Base-by-base conservation (phyloP, 2,113 vertebrate species). In the Diglossa brunneiventris region DNA sequence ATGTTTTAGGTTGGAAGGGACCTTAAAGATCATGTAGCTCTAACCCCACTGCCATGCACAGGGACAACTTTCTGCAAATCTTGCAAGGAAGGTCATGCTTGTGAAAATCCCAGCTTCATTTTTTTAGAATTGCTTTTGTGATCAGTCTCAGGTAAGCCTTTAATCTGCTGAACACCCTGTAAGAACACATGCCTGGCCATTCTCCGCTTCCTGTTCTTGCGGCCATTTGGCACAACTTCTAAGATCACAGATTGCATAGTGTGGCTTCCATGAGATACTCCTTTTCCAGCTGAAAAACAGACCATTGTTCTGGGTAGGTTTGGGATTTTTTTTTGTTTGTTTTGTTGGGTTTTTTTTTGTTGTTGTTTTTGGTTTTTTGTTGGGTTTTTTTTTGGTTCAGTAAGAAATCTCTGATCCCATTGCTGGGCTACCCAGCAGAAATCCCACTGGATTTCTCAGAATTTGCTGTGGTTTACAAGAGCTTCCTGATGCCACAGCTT, bases 261-360 rank as follows among this genome's bases (percentile, higher is more conserved):
- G 8, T 15, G 39, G 30, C n/a, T 86, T 76, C 80, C 56, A 49
- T 13, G 42, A 58, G 84, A 92, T 74, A 15, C 11, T 72, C 63
- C 52, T 85, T 92, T 89, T 70, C 66, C 78, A 92, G 17, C 84
- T 91, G 78, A 74, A 91, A 93, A 87, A 1, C n/a, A 78, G 35
- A 37, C 14, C 27, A 23, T 70, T 96, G 62, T 53, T 77, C 73
- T 64, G 44, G 8, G 5, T 21, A 55, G 9, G 13, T 56, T 81
- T 86, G 58, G 15, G 20, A 47, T 62, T 33, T 46, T 62, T 78
- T 41, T 41, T 39, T n/a, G n/a, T 39, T 39, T 39, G 10, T 39
- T 39, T 41, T 41, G 13, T 41, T 41, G 14, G 14, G 14, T 42
- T 42, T 42, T 42, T 6, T 42, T 42, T 42, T 42, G 14, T 42